Evolutionary conservation across 1,140 invertebrate species (phyloP), one percentile per base, ranked within the genome.

Genomic region (Branchinecta lindahli): DNA sequence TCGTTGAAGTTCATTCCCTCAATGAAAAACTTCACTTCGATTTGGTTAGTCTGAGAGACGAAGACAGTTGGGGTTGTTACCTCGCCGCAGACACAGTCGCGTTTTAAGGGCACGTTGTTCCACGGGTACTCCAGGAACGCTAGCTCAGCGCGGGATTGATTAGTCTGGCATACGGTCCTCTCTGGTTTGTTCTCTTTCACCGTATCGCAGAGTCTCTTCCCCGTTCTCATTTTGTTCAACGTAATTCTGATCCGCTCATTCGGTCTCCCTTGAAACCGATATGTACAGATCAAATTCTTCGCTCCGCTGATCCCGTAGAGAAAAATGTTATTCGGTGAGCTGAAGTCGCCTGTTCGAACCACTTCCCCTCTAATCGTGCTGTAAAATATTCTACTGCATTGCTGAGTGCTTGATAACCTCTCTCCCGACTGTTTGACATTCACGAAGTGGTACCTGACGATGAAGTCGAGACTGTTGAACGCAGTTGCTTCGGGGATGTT

Each of bases 361-460:
- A 10, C 66, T 66, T 18, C 71, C 18, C 76, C 76, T 18, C n/a
- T 33, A 47, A 12, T 21, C 66, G 8, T 52, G 45, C 46, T 33
- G 15, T 18, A 67, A 46, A 12, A 68, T 21, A 61, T 68, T 68
- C 8, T 21, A 45, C 12, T 73, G 85, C 78, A 78, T 84, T 80
- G 72, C 85, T 71, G 68, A 20, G 71, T 66, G 44, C 66, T 68
- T n/a, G 72, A 21, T 44, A 71, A 87, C 0, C 85, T 83, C 69
- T 90, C 85, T 3, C 88, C 88, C 20, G 85, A 86, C 70, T 91
- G 82, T 66, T 86, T 79, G 0, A 89, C 90, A 75, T 91, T 88
- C 3, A 92, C 87, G 77, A 91, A 91, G 78, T 91, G 89, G 78
- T 91, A 91, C 15, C 86, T 83, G 2, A 90, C 81, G 33, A 87